Base-by-base conservation (phyloP, 1,140 invertebrate genomes). In the Diorhabda elongata region DNA sequence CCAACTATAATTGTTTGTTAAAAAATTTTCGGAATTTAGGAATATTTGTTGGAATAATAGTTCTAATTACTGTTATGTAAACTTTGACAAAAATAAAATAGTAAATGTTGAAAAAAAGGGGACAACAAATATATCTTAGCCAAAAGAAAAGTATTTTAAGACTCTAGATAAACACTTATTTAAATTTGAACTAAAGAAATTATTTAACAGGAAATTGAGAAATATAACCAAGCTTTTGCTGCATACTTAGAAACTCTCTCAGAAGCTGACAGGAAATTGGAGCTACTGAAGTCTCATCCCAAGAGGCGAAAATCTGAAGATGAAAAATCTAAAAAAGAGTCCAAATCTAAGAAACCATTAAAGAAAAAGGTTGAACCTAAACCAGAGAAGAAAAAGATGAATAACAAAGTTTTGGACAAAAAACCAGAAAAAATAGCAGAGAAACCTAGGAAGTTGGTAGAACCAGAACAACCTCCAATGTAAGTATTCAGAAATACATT, bases 211-310 rank as follows among this genome's bases (percentile, higher is more conserved):
- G 70, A 81, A 70, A 71, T 78, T 42, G 80, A 81, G 61, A 74
- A 81, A 64, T 84, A 84, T 69, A 82, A 83, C 72, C 66, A 79
- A 70, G 81, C 84, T 64, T 84, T 81, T 75, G 79, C 81, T 5
- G 70, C 78, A 4, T 85, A 85, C 70, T 71, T 85, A 44, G 81
- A 83, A 59, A 77, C 79, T 41, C 72, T 85, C n/a, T 79, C 83
- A 7, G 78, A 82, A 74, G 81, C 82, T n/a, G 81, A 84, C 70
- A 67, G 81, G 63, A 71, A 80, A 69, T 77, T 79, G 69, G 79
- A 83, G 74, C 60, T 83, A n/a, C 67, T 72, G 26, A 77, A 75
- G 8, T 76, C 73, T 61, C 52, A 69, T 42, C 80, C 79, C 3
- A 82, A 81, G 71, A 74, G 75, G 57, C 57, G 58, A n/a, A 70